These are phyloP conservation scores for Drosophila kokeensis DNA, from an alignment of 2,888 invertebrate species.

Conservation along the genomic window DNA sequence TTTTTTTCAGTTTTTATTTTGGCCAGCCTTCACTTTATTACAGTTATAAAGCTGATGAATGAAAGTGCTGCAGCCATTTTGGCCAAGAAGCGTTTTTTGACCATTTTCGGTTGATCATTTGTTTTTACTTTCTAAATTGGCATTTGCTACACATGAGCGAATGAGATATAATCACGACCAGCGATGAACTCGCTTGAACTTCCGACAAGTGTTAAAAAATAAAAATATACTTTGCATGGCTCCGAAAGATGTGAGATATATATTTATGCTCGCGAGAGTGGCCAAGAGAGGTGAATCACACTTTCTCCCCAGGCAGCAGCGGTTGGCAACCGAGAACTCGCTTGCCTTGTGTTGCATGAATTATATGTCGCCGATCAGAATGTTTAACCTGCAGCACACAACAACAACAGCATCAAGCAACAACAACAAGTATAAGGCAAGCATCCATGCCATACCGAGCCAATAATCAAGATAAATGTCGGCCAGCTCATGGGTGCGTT, in stretches of 20 bases:
- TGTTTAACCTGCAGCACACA: conserved; percentile 36
- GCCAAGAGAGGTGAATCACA: conserved; percentile 70
- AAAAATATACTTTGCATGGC: conserved; percentile 41
- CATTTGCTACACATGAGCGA: conserved; percentile 71
- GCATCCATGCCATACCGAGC: conserved; percentile 18
- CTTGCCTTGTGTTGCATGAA: conserved; percentile 60
- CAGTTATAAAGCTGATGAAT: conserved; percentile 74
- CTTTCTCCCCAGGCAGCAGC: conserved; percentile 63
- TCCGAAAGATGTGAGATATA: conserved; percentile 11
- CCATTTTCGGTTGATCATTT: conserved; percentile 72
- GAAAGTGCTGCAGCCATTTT: conserved; percentile 67
- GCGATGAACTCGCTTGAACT: conserved; percentile 72
- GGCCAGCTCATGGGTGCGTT: conserved; percentile 70
- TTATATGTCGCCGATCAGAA: conserved; percentile 71
- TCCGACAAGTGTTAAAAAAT: conserved; percentile 51
- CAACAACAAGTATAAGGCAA: conserved; percentile 4
- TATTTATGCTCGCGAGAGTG: conserved; percentile 6
- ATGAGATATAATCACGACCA: conserved; percentile 40
- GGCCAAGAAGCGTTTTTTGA: conserved; percentile 48
- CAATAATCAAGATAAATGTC: conserved; percentile 79
- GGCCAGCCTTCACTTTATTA: conserved; percentile 69
- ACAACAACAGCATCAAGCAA: conserved; percentile 7
- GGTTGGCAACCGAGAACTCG: background rate
- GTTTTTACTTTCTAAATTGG: conserved; percentile 81
- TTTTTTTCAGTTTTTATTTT: conserved; percentile 1